Evolutionary conservation across 2,113 vertebrate genomes (phyloP), one percentile per base, ranked within the genome.

Genomic region (Aplodontia rufa): DNA sequence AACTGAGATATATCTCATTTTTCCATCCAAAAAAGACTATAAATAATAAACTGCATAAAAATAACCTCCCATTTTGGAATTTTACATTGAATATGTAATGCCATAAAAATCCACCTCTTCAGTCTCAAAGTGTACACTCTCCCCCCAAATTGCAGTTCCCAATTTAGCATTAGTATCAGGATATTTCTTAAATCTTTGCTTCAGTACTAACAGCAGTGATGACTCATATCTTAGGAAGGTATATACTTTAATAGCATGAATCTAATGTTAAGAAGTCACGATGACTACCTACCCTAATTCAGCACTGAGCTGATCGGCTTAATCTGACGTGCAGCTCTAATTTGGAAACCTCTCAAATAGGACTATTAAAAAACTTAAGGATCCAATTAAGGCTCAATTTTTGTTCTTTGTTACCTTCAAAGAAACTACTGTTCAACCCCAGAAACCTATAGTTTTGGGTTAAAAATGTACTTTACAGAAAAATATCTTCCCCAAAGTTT

Each of bases 41-140:
- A 80, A 14, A 51, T 32, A 87, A 83, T 80, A 91, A 85, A 1
- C 10, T 72, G 37, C 28, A 19, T 71, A 92, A 96, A 97, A 97
- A 83, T 75, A 80, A 42, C 35, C 30, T 83, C 53, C 28, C 30
- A 74, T 47, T 76, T 76, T 88, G 12, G 20, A 87, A 96, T 91
- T 94, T 66, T 87, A 69, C 35, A 28, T 55, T 49, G 42, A 71
- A 40, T 88, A 76, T 75, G 79, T 93, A 47, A 82, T 76, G 28
- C 30, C 14, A 49, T 69, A 72, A 66, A 60, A 81, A 78, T 91
- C 10, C 22, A 35, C 82, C 93, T 80, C 35, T n/a, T 58, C 12
- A 60, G 28, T 55, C n/a, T 68, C 64, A 62, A 71, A 74, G 16
- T n/a, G 37, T n/a, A 83, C 47, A 64, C 12, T 62, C 13, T 86